Evolutionary conservation across 1,140 invertebrate species (phyloP), one percentile per base, ranked within the genome.

Genomic region (Akabosia matsudoensis): DNA sequence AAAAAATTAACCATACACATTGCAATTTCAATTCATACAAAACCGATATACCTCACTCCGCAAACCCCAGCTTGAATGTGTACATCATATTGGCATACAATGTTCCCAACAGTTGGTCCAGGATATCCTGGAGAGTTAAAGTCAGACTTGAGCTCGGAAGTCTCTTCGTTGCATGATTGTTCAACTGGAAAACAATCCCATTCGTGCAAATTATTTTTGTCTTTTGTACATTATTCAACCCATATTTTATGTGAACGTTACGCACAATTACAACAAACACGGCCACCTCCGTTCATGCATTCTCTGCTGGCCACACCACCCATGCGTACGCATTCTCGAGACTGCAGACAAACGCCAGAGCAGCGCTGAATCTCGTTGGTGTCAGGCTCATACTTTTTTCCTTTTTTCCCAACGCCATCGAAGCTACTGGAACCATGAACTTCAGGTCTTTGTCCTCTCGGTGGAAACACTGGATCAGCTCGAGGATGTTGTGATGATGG

Each of bases 21-120:
- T n/a, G n/a, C n/a, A n/a, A n/a, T n/a, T n/a, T n/a, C n/a, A n/a
- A n/a, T n/a, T n/a, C n/a, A n/a, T n/a, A n/a, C n/a, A n/a, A n/a
- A n/a, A n/a, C n/a, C n/a, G 7, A 45, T 67, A 18, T 79, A 84
- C 83, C 83, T 83, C 0, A 84, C 78, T 7, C 81, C 82, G 70
- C 84, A 85, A 37, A 83, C 80, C 67, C 83, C 83, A 16, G 79
- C 74, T 73, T 81, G 82, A 16, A 85, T 76, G 10, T 80, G 75
- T 2, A 84, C 56, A n/a, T 84, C 84, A 76, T 82, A 84, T 67
- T 84, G 83, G 74, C 84, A 85, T 10, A 84, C 83, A 0, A 85
- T 73, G 24, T 83, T 84, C 0, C 84, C 84, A n/a, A 80, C 67
- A 2, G 83, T 81, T 30, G 82, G 83, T 1, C 79, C 78, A 16